Conservation (phyloP, 2,797 vertebrate species). For the Sphaeramia orbicularis region DNA sequence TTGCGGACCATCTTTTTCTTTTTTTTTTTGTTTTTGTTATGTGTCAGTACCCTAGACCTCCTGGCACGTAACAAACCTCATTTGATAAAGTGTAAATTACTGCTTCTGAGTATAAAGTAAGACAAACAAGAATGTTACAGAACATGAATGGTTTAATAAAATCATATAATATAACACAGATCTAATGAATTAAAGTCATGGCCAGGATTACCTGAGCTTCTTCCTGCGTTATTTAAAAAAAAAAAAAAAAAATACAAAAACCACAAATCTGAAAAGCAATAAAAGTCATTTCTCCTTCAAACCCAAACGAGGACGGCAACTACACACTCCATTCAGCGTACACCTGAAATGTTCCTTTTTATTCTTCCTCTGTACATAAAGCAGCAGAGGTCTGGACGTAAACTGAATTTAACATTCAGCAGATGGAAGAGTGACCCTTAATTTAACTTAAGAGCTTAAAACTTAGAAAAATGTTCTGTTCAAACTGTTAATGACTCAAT, state of each 20-base stretch:
- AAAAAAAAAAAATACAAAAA: too few relatives aligned
- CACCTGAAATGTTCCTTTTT: constrained; percentile 12
- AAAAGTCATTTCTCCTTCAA: constrained; percentile 27
- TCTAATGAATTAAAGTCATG: constrained; percentile 48
- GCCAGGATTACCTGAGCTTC: constrained; percentile 71
- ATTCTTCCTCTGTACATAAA: constrained; percentile 30
- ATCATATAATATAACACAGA: constrained; percentile 50
- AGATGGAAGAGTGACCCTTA: constrained; percentile 38
- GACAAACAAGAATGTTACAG: neutral
- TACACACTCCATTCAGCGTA: constrained; percentile 16
- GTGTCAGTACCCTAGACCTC: too few relatives aligned
- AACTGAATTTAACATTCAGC: constrained; percentile 40
- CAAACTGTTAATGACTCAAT: constrained; percentile 33
- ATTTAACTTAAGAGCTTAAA: constrained; percentile 29
- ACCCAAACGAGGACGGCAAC: constrained; percentile 33
- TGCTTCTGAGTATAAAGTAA: too few relatives aligned
- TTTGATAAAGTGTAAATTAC: too few relatives aligned
- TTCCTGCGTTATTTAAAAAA: constrained; percentile 49
- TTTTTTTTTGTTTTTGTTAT: too few relatives aligned
- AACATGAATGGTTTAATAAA: constrained; percentile 70
- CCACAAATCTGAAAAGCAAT: constrained; percentile 41
- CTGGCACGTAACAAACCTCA: too few relatives aligned
- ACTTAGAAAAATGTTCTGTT: constrained; percentile 19
- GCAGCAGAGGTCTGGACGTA: constrained; percentile 39
- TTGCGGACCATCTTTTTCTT: too few relatives aligned